phyloP scores from a whole-genome alignment of 2,797 vertebrate genomes.

The Pipistrellus pipistrellus region DNA sequence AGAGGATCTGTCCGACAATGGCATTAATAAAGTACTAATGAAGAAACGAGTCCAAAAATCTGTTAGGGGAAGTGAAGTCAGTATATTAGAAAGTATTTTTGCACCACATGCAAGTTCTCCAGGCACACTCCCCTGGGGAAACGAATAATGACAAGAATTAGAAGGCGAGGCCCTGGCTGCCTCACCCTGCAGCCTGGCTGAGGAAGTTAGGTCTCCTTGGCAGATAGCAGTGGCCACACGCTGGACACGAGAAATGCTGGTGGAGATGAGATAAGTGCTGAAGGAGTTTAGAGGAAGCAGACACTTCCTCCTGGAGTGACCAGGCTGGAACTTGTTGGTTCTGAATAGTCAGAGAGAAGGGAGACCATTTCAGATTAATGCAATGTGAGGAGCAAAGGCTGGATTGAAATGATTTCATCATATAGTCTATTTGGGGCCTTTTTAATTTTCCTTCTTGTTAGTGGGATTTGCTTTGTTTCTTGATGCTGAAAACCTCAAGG shows the following conservation, averaged over 20 bases:
- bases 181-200: neutral
- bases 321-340: neutral
- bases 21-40: neutral
- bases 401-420: neutral
- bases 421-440: neutral
- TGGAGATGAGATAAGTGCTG: neutral
- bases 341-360: neutral
- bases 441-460: neutral
- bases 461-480: slow-evolving; percentile 4
- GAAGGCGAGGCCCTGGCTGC: neutral
- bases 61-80: neutral
- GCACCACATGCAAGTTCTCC: neutral
- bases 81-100: neutral
- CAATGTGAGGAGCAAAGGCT: neutral
- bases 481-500: neutral
- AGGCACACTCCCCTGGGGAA: neutral
- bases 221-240: neutral
- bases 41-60: neutral
- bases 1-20: neutral
- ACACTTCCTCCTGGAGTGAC: neutral
- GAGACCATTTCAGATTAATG: neutral
- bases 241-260: neutral
- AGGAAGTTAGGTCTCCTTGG: neutral
- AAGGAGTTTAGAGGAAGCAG: neutral
- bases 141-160: neutral